phyloP scores from a whole-genome alignment of 2,797 vertebrate species.

The Sarcoramphus papa region DNA sequence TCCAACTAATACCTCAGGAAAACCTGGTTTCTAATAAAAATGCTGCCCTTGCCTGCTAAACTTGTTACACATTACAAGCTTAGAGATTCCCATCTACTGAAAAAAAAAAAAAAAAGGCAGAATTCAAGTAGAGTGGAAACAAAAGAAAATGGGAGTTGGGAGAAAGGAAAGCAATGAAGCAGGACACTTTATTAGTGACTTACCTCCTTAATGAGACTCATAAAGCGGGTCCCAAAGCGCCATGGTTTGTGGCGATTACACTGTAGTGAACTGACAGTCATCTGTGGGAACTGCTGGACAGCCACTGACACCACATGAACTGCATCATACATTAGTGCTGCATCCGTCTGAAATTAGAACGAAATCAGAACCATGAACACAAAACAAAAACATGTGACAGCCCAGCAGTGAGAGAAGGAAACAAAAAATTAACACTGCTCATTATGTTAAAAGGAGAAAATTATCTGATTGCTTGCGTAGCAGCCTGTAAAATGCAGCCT shows the following conservation, averaged over 20 bases:
- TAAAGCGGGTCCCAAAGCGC: slow-evolving; percentile 96
- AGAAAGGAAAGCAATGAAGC: neutral
- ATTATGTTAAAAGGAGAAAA: neutral
- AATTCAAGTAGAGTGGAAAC: neutral
- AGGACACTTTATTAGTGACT: neutral
- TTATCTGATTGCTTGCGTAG: neutral
- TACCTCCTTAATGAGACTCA: slow-evolving; percentile 97
- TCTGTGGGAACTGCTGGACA: slow-evolving; percentile 96
- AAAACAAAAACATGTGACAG: neutral
- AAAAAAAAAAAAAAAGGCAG: neutral
- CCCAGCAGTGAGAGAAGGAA: neutral
- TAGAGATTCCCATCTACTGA: neutral
- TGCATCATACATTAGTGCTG: slow-evolving; percentile 95
- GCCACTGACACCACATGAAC: slow-evolving; percentile 97
- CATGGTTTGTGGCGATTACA: slow-evolving; percentile 97
- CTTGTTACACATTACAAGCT: neutral
- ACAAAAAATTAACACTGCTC: neutral
- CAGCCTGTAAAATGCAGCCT: neutral
- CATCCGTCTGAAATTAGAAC: slow-evolving; percentile 86
- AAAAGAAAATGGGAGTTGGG: neutral
- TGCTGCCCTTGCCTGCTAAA: neutral
- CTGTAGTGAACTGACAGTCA: slow-evolving; percentile 96
- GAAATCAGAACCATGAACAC: neutral
- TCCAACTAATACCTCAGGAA: neutral
- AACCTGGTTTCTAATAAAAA: neutral